A percentile compares a stretch with the other conserved stretches of the same genome.
phyloP scores from a whole-genome alignment of 1,140 invertebrate genomes.

The Lepidurus arcticus region DNA sequence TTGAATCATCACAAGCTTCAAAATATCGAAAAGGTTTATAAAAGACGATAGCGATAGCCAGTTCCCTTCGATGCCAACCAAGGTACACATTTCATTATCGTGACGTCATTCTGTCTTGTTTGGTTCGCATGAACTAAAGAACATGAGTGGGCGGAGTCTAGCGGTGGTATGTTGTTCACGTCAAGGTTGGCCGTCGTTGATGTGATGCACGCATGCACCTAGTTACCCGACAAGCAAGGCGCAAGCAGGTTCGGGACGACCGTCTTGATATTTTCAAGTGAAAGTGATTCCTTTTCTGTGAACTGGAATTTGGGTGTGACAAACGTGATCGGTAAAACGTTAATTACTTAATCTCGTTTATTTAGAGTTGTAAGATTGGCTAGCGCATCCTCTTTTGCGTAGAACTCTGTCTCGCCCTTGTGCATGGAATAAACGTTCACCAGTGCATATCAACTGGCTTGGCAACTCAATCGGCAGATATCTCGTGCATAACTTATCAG shows the following conservation, averaged over 20 bases:
- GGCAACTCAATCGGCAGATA: too few species aligned
- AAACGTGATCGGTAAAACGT: background rate
- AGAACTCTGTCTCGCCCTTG: background rate
- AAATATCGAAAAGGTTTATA: background rate
- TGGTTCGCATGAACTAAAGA: background rate
- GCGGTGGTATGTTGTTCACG: background rate
- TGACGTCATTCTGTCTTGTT: background rate
- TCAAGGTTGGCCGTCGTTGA: constrained; percentile 3
- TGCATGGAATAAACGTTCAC: too few species aligned
- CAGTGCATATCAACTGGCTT: too few species aligned
- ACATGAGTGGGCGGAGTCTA: background rate
- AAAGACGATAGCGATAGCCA: background rate
- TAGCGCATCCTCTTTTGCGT: background rate
- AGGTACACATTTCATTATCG: background rate
- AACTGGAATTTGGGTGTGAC: background rate
- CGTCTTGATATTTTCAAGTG: constrained; percentile 10
- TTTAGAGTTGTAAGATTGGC: background rate
- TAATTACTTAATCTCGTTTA: background rate
- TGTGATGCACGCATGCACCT: constrained; percentile 4
- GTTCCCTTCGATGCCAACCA: background rate
- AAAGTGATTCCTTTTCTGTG: background rate
- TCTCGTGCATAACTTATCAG: too few species aligned
- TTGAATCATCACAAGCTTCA: background rate
- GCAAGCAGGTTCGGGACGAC: background rate
- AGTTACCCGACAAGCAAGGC: constrained; percentile 8